Conservation (phyloP, 2,888 invertebrate genomes). For the Erebia epiphron region DNA sequence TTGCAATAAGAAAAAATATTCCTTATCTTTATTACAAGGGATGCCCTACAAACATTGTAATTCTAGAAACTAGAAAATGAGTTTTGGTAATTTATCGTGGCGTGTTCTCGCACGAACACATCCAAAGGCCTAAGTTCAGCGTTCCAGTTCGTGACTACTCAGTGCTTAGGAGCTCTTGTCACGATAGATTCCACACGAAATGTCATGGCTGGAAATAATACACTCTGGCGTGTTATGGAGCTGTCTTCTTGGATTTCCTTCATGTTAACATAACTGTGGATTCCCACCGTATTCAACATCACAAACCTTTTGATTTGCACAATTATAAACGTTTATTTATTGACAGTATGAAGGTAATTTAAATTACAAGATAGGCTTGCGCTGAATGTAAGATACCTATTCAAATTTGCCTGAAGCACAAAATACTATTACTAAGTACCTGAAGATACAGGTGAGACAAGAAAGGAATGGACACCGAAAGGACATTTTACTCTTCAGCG, state of each 20-base stretch:
- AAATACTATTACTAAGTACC: too few relatives aligned
- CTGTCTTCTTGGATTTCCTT: slow-evolving; percentile 34
- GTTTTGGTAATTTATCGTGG: not conserved
- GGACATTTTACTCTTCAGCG: too few relatives aligned
- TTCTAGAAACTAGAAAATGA: not conserved
- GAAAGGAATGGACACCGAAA: too few relatives aligned
- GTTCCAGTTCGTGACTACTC: slow-evolving; percentile 34
- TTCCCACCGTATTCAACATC: not conserved
- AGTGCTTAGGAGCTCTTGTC: slow-evolving; percentile 36
- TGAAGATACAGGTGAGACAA: too few relatives aligned
- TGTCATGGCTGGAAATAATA: slow-evolving; percentile 47
- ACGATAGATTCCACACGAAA: slow-evolving; percentile 45
- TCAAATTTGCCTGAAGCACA: too few relatives aligned
- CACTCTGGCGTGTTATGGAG: slow-evolving; percentile 31
- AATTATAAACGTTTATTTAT: too few relatives aligned
- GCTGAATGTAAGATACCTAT: too few relatives aligned
- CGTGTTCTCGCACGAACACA: slow-evolving; percentile 19
- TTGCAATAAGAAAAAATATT: too few relatives aligned
- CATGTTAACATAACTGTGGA: not conserved
- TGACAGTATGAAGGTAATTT: too few relatives aligned
- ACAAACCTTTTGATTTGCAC: not conserved
- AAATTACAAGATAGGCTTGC: too few relatives aligned
- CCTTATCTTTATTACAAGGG: not conserved
- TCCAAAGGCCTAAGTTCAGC: slow-evolving; percentile 40
- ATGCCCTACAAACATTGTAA: not conserved